Evolutionary conservation across 2,113 vertebrate species (phyloP), one percentile per base, ranked within the genome.

Genomic region (Calidris pygmaea): DNA sequence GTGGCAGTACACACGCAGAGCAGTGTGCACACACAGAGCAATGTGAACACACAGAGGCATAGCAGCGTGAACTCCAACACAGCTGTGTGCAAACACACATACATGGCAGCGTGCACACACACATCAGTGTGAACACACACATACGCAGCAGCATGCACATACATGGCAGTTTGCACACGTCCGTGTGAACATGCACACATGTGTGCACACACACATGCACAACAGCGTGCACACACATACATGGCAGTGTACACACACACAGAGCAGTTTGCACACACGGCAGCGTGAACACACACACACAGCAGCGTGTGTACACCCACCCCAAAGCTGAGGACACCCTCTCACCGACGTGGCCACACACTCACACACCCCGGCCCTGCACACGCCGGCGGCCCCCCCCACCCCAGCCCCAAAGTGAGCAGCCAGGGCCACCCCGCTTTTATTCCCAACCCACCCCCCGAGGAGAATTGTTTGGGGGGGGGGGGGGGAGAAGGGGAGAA

Each of bases 261-360:
- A 24, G 3, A 52, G 12, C 50, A 14, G 23, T 26, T 7, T 30
- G 14, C 53, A 32, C 53, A 30, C 16, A 18, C 9, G 6, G 10
- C 29, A 27, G 53, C 3, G 6, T 18, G 29, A 18, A 3, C 65
- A 12, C 66, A 6, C 59, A 6, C 59, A 5, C 17, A 32, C 3
- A 8, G 11, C 37, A 29, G 27, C 5, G 20, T 3, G 23, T 7
- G 15, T 10, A 37, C 21, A 12, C 14, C 4, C 43, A 47, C 43
- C 29, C 27, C 62, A 0, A 3, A 0, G 22, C 70, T 2, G 6
- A 29, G 23, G 22, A 14, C 67, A 24, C 59, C 35, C 65, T 56
- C 35, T n/a, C 4, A 4, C 41, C 8, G 4, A 29, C 39, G 15
- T 3, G 1, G 13, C 48, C 9, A 2, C 37, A 21, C 26, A 1